Evolutionary conservation across 2,888 invertebrate species (phyloP).

Genomic region (Dione juno): DNA sequence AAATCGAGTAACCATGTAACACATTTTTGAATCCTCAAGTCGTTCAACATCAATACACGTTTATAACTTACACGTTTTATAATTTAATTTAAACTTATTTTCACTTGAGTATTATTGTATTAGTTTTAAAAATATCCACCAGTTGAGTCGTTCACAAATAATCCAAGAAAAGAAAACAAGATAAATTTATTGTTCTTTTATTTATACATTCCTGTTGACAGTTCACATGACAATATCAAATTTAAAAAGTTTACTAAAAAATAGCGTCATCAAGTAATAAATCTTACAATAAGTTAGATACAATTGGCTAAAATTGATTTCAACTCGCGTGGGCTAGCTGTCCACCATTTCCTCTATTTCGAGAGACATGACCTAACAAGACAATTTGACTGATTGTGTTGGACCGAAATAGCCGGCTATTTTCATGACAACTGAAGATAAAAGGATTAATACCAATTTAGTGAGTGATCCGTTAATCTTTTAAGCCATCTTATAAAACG

Average conservation of each 20-base stretch:
- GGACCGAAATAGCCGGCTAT: slow-evolving; percentile 43
- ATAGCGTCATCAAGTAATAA: background rate
- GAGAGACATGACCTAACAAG: slow-evolving; percentile 55
- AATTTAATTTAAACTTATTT: slow-evolving; percentile 9
- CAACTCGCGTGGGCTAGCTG: slow-evolving; percentile 51
- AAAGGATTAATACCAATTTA: slow-evolving; percentile 39
- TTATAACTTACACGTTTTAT: background rate
- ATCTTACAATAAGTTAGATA: slow-evolving; percentile 32
- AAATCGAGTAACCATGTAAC: background rate
- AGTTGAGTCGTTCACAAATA: no score
- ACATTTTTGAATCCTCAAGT: background rate
- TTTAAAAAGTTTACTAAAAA: background rate
- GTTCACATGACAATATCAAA: no score
- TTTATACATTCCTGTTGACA: no score
- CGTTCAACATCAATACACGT: background rate
- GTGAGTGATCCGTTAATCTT: slow-evolving; percentile 33
- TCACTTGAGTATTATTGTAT: background rate
- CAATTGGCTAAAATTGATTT: slow-evolving; percentile 53
- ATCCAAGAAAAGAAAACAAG: no score
- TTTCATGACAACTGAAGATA: slow-evolving; percentile 37
- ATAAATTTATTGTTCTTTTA: no score
- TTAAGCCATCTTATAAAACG: slow-evolving; percentile 17
- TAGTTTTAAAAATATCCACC: no score
- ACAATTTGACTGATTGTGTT: slow-evolving; percentile 48
- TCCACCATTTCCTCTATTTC: slow-evolving; percentile 58